Evolutionary conservation across 2,113 vertebrate genomes (phyloP).

Genomic region (Corapipo altera): DNA sequence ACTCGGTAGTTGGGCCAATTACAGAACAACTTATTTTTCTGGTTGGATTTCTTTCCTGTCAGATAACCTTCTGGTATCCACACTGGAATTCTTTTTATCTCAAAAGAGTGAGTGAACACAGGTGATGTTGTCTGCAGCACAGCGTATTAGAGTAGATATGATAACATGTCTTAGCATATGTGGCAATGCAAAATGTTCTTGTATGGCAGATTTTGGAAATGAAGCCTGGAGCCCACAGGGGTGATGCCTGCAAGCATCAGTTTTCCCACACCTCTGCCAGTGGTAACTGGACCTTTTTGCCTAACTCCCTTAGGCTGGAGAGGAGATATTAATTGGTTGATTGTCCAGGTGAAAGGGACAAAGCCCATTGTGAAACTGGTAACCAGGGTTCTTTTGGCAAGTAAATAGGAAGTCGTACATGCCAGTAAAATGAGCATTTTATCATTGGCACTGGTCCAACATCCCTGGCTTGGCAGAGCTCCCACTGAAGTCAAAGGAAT

Average conservation of each 20-base stretch:
- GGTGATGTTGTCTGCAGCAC: not conserved
- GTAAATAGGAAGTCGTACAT: not conserved
- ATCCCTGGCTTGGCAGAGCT: not conserved
- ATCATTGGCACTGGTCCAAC: not conserved
- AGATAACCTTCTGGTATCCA: not conserved
- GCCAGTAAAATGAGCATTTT: constrained; percentile 27
- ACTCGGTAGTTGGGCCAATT: not conserved
- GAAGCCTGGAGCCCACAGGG: not conserved
- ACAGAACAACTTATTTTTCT: constrained; percentile 21
- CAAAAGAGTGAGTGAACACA: not conserved
- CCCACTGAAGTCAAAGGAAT: not conserved
- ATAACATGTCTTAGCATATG: accelerated
- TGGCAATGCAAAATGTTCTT: not conserved
- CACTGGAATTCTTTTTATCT: constrained; percentile 3
- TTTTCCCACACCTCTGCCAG: not conserved
- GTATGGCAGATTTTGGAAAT: not conserved
- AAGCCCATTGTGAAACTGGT: not conserved
- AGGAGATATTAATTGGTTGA: not conserved
- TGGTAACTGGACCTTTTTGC: not conserved
- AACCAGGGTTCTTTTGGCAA: constrained; percentile 7
- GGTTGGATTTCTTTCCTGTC: not conserved
- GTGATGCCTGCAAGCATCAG: not conserved
- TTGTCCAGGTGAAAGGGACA: not conserved
- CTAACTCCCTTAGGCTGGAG: not conserved
- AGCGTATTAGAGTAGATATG: not conserved